phyloP scores from a whole-genome alignment of 2,113 vertebrate genomes.

The Sitta europaea region DNA sequence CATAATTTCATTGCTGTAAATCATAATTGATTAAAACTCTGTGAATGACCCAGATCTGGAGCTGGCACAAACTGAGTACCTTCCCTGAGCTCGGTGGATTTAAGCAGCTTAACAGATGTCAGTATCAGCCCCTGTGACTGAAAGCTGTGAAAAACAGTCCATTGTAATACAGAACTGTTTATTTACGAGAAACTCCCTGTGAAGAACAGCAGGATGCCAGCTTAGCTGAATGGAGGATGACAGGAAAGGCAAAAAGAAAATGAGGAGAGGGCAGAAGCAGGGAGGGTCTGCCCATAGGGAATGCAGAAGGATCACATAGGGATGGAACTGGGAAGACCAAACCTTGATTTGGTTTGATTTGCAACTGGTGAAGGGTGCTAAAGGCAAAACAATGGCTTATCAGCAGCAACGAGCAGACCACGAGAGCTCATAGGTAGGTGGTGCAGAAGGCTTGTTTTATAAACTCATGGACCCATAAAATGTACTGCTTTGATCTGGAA shows the following conservation, averaged over 20 bases:
- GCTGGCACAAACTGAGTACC: neutral
- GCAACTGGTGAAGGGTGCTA: neutral
- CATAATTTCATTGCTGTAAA: neutral
- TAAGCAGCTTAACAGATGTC: neutral
- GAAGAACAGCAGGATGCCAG: neutral
- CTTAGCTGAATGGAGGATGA: neutral
- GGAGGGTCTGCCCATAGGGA: neutral
- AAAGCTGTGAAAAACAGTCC: slow-evolving; percentile 4
- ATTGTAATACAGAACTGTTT: neutral
- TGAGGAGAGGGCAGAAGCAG: neutral
- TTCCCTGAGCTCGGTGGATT: neutral
- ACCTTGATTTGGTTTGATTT: neutral
- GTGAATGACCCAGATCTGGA: neutral
- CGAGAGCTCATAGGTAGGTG: no score
- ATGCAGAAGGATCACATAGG: neutral
- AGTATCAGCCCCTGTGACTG: neutral
- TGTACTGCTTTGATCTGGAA: neutral
- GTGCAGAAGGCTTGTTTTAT: neutral
- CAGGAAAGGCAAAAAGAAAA: neutral
- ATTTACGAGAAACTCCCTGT: neutral
- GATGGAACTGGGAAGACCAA: neutral
- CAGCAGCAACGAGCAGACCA: neutral
- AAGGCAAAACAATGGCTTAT: neutral
- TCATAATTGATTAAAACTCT: neutral
- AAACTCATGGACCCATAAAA: neutral